Evolutionary conservation across 2,113 vertebrate species (phyloP), one percentile per base, ranked within the genome.

Genomic region (Tyto alba): DNA sequence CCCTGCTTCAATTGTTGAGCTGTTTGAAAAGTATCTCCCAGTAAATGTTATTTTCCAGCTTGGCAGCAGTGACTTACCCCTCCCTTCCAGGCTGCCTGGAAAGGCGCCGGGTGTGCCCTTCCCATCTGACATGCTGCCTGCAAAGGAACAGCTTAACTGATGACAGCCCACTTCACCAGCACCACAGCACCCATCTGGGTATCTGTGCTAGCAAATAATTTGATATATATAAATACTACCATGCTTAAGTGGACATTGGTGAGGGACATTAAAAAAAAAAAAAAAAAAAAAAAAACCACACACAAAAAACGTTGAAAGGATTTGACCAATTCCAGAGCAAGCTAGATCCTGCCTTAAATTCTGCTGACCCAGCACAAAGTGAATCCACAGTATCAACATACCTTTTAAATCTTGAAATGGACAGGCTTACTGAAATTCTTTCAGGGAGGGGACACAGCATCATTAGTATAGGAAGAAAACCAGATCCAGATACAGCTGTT

Each of bases 21-120:
- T 72, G 40, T 41, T 69, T 32, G 22, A 78, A 69, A 59, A 93
- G 72, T 25, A 76, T 96, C 79, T 76, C 53, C 36, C 67, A 73
- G 36, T 59, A 36, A 86, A 57, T 2, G 16, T 45, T 67, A 9
- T 82, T 93, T 82, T 43, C 50, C 77, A 71, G 25, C 50, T 89
- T 84, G 93, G 91, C 91, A 85, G 87, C 63, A 50, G 59, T 13
- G 29, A 43, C 45, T 22, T 3, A 32, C 47, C 21, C 68, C 92
- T 94, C 91, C 91, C 93, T 91, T 41, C 63, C 79, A 93, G 40
- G 68, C 74, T 72, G 86, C 82, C 82, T 22, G 82, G 47, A 27
- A 60, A 55, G 56, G 38, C 5, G 3, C 48, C 3, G 6, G 50
- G 18, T 4, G 30, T 16, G 67, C 77, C 73, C 38, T 57, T 90